Evolutionary conservation across 2,797 vertebrate genomes (phyloP), one percentile per base, ranked within the genome.

Genomic region (Aldrovandia affinis): DNA sequence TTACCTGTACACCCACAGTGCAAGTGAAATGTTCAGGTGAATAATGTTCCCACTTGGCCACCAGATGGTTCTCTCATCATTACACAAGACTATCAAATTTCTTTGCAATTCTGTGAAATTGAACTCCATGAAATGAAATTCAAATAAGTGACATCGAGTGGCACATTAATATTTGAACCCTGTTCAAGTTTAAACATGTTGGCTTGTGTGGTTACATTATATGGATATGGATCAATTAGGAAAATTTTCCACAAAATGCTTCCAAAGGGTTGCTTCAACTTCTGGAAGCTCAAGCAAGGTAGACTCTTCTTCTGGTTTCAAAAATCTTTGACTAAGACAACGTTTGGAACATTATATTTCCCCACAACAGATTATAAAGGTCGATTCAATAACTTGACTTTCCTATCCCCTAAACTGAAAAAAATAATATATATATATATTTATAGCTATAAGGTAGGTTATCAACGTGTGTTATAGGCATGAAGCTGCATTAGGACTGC

Each of bases 61-160:
- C 39, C 73, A 77, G 73, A 47, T 77, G 73, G 42, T 22, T 25
- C 39, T 44, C 73, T 15, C 33, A 70, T 70, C 73, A 77, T 44
- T 15, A 3, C 42, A 25, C 7, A 25, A 10, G 9, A 44, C 39
- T 10, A 47, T n/a, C 42, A 6, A 33, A 36, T 68, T 12, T 50
- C 47, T 6, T 50, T 5, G 47, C 6, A 50, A 50, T 57, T 20
- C 55, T 57, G 18, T 57, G 50, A 4, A 33, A 70, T 70, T 70
- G 14, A 70, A 0, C 65, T 70, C 65, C 33, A 18, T 36, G 33
- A 36, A 36, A 25, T 22, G 4, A 63, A 39, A 39, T 18, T 7
- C 20, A 73, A 73, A 30, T 3, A 30, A 73, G 3, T 22, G 15
- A 14, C 36, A 73, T 42, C 14, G 20, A 14, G 36, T 22, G 20